Base-by-base conservation (phyloP, 2,797 vertebrate genomes). In the Staurois parvus region DNA sequence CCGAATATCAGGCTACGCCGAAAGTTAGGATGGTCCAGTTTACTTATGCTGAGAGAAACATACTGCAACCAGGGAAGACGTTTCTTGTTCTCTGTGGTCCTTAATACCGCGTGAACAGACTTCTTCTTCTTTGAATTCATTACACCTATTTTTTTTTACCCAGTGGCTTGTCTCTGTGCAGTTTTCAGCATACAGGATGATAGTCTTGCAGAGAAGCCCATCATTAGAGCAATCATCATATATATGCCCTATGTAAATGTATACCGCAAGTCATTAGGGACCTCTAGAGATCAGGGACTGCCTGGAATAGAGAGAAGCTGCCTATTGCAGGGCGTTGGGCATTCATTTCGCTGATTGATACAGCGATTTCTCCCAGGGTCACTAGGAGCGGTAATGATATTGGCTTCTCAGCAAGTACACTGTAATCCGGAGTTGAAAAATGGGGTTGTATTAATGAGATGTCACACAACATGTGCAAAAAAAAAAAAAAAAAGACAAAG, bases 331-430 rank as follows among this genome's bases (percentile, higher is more conserved):
- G 76, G 48, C 45, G 37, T 52, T 24, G 59, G 32, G 24, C 72
- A 85, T 81, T 68, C 72, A 72, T 86, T 81, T n/a, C 62, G 24
- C 62, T 86, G 84, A 85, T 81, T 85, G 84, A 86, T 86, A 72
- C 56, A 34, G 79, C n/a, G 79, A 77, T 64, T 81, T 72, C 72
- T 86, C 79, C 79, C 79, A 76, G 84, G 84, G 84, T 86, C 84
- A 81, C 79, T 32, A 82, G 34, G 28, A 86, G 84, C 79, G 29
- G 84, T 82, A 86, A 82, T 82, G 84, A 86, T 86, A 86, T 86
- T 86, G 84, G 72, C 84, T 86, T 82, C 79, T 81, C 84, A 76
- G 79, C 79, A 86, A 59, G 73, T 81, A 69, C 79, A 72, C 73
- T 86, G 84, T 77, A 82, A 86, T 86, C 73, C 66, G 28, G 73